Conservation (phyloP, 2,888 invertebrate genomes). For the Macrosoma leucophasiata region DNA sequence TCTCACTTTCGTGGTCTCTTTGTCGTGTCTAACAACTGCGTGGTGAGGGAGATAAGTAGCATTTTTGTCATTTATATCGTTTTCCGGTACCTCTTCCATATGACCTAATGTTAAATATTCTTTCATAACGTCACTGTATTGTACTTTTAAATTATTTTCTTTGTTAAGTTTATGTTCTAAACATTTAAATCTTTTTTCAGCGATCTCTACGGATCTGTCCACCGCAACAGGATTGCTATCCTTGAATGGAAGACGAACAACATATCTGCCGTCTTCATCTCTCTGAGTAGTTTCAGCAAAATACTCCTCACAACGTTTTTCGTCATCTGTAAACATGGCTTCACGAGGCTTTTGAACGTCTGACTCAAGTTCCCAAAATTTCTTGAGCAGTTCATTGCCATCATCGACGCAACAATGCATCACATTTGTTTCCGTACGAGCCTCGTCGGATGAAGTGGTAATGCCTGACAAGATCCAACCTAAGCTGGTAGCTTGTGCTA, state of each 20-base stretch:
- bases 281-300: conserved; percentile 17
- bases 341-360: conserved; percentile 5
- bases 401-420: conserved; percentile 13
- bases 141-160: conserved; percentile 16
- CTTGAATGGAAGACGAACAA: conserved; percentile 24
- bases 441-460: too few species aligned
- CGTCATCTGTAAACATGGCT: conserved; percentile 22
- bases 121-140: conserved; percentile 23
- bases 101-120: conserved; percentile 25
- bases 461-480: conserved; percentile 18
- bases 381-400: conserved; percentile 14
- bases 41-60: conserved; percentile 31
- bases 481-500: conserved; percentile 13
- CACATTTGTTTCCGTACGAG: too few species aligned
- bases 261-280: conserved; percentile 19
- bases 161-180: conserved; percentile 18
- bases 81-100: conserved; percentile 15
- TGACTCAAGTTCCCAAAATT: conserved; percentile 28
- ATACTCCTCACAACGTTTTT: conserved; percentile 20
- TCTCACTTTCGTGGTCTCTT: conserved; percentile 15
- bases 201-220: conserved; percentile 17
- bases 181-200: conserved; percentile 17
- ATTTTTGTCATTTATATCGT: too few species aligned
- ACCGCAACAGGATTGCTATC: conserved; percentile 11
- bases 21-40: conserved; percentile 26